A percentile compares a stretch with the other conserved stretches of the same genome.
phyloP scores from a whole-genome alignment of 2,113 vertebrate genomes.

The Pao palembangensis region DNA sequence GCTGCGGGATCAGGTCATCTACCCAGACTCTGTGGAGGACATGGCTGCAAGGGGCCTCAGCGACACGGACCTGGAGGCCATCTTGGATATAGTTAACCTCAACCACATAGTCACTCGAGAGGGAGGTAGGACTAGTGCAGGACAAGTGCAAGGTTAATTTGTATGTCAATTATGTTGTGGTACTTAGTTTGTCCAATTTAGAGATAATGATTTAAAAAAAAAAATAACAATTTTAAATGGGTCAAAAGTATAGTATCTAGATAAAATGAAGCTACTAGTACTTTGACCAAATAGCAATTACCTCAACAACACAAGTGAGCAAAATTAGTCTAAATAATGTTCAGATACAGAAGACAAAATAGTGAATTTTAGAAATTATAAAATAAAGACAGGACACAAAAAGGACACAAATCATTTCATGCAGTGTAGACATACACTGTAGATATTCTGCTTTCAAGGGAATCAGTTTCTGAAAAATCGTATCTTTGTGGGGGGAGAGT shows the following conservation, averaged over 20 bases:
- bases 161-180: background rate
- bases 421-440: no score
- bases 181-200: no score
- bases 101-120: slow-evolving; percentile 95
- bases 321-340: background rate
- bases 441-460: no score
- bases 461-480: background rate
- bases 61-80: slow-evolving; percentile 87
- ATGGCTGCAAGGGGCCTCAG: slow-evolving; percentile 85
- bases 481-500: no score
- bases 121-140: slow-evolving; percentile 81
- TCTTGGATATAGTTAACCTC: slow-evolving; percentile 89
- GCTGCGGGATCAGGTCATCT: slow-evolving; percentile 95
- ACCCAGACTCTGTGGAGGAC: slow-evolving; percentile 91
- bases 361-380: no score
- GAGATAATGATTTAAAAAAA: no score
- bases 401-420: no score
- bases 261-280: no score
- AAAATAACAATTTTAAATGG: background rate
- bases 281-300: no score
- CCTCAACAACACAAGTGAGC: no score
- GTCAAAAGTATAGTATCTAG: background rate
- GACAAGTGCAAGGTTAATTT: background rate
- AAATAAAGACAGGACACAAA: no score
- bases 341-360: no score